Base-by-base conservation (phyloP, 2,113 vertebrate species). In the Nicator chloris region DNA sequence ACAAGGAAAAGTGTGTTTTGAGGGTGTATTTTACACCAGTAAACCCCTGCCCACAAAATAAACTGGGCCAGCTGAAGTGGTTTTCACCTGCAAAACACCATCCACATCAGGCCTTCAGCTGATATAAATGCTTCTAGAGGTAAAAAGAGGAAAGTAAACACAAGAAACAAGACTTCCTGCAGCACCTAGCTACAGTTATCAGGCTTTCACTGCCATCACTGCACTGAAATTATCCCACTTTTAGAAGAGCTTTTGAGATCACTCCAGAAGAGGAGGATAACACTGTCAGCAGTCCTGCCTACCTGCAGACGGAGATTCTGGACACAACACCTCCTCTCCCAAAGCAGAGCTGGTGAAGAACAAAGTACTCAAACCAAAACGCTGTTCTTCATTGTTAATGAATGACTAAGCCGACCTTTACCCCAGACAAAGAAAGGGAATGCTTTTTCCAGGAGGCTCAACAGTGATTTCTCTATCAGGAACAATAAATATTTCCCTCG, bases 331-430 rank as follows among this genome's bases (percentile, higher is more conserved):
- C 56, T 51, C 31, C 18, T 15, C 22, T 33, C 31, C 50, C 0
- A 0, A 60, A 31, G 35, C 11, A 31, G 8, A 8, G 51, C 40
- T 75, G 50, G 13, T 37, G 37, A 86, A 37, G 64, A 95, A 73
- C 77, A 59, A 93, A 86, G 44, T 51, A 63, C 28, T 64, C 49
- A 37, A 57, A 75, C 33, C 20, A 57, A 73, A 95, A 51, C 63
- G 11, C 16, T 9, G 44, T 61, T 73, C 35, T 66, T 59, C 37
- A 22, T 10, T 63, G 66, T 95, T 94, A 85, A 96, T 86, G 91
- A 95, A 76, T 82, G 33, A 96, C 92, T 87, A 73, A 82, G 2
- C 27, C 6, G 80, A 96, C 96, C 96, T 97, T 96, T 96, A 79
- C 35, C 82, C 82, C 3, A 35, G n/a, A 65, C 3, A 31, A 84